A percentile compares a stretch with the other conserved stretches of the same genome.
phyloP scores from a whole-genome alignment of 2,797 vertebrate genomes.

The Brotula barbata region DNA sequence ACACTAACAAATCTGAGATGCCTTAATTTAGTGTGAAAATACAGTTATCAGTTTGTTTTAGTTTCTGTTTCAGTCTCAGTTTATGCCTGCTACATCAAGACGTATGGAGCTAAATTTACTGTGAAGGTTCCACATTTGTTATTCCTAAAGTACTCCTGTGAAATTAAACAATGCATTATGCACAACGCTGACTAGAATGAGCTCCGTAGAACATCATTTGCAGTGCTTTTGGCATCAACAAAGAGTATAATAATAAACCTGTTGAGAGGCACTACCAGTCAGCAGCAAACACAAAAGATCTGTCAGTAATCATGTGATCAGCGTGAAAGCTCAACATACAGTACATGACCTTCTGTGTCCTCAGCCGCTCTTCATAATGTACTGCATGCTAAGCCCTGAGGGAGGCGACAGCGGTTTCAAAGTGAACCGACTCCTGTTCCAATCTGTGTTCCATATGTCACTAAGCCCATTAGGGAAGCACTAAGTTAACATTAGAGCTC shows the following conservation, averaged over 20 bases:
- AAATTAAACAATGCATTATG: no score
- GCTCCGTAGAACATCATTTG: conserved; percentile 7
- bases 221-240: neutral
- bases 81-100: no score
- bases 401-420: conserved; percentile 71
- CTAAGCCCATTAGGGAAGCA: conserved; percentile 69
- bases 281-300: conserved; percentile 29
- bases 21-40: no score
- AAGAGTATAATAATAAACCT: conserved; percentile 26
- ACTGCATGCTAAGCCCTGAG: conserved; percentile 62
- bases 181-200: no score
- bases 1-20: no score
- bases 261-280: conserved; percentile 15
- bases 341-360: conserved; percentile 40
- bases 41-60: no score
- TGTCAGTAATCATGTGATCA: conserved; percentile 33
- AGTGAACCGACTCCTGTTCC: conserved; percentile 53
- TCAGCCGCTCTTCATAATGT: conserved; percentile 47
- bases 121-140: no score
- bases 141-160: no score
- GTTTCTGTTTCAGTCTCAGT: no score
- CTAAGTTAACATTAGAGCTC: conserved; percentile 59
- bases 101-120: no score
- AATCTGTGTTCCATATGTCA: conserved; percentile 76
- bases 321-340: conserved; percentile 39